Evolutionary conservation across 2,113 vertebrate genomes (phyloP), one percentile per base, ranked within the genome.

Genomic region (Chitala chitala): DNA sequence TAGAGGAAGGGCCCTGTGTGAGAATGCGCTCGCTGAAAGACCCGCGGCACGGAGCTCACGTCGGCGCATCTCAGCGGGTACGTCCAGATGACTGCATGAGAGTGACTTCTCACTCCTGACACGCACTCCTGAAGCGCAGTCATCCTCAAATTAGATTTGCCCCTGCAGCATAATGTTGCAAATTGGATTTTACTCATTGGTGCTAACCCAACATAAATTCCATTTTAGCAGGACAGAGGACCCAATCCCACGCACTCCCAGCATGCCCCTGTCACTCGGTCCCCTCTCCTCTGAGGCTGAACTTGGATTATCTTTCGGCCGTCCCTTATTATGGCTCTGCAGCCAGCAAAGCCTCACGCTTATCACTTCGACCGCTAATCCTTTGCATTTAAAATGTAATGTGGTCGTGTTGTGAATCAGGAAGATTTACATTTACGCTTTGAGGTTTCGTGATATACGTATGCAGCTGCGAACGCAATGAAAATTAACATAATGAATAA

Each of bases 141-240:
- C 77, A 40, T 78, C 71, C 71, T 77, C 69, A 85, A 90, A 91
- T 90, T 89, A 79, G 88, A 91, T 91, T 90, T 87, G 71, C 74
- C 74, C 76, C 80, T 78, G 84, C 86, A 81, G 84, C 84, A 88
- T 87, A 86, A 88, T 86, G 85, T 86, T 79, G 82, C 79, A 89
- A 87, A 90, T 82, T 83, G 76, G 84, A 87, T 90, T 91, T 87
- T 81, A 48, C 81, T 89, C 83, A 87, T 88, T 90, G 86, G 85
- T 89, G 86, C 84, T 84, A 85, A 86, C 82, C 87, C 81, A 88
- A 89, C 86, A 85, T 86, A 88, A 88, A 89, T 90, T 90, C 84
- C 84, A 89, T 87, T 89, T 87, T 86, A 86, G 87, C 86, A 79
- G 81, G 79, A 77, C 79, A 82, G 74, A 78, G 80, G 84, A 75